These are phyloP conservation scores for Leucosticte australis DNA, from an alignment of 2,113 vertebrate species.

Conservation along the genomic window DNA sequence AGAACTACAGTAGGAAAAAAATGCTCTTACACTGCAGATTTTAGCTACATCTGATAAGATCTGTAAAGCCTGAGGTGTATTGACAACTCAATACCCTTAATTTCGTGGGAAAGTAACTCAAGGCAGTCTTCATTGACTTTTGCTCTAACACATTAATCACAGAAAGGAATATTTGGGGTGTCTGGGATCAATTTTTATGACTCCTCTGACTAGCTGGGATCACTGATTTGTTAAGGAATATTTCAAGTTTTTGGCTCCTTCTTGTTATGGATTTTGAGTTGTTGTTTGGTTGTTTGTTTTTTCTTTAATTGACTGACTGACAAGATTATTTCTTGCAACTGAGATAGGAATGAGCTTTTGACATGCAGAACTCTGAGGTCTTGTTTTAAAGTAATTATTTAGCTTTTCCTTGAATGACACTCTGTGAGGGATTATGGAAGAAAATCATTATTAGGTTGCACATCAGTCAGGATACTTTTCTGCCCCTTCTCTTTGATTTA, in stretches of 20 bases:
- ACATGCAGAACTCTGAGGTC: background rate
- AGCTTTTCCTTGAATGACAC: background rate
- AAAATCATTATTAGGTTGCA: constrained; percentile 32
- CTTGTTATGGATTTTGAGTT: background rate
- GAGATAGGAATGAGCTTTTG: background rate
- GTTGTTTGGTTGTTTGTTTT: background rate
- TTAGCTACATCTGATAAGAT: background rate
- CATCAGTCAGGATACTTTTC: background rate
- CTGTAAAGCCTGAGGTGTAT: background rate
- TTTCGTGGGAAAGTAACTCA: background rate
- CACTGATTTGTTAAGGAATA: background rate
- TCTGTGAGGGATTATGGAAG: background rate
- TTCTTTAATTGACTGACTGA: background rate
- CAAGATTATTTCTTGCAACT: background rate
- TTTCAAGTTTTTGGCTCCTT: background rate
- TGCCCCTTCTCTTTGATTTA: constrained; percentile 37
- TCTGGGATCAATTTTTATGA: background rate
- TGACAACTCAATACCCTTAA: background rate
- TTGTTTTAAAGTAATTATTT: constrained; percentile 26
- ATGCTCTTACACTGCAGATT: background rate
- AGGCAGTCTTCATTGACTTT: background rate
- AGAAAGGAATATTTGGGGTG: background rate
- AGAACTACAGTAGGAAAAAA: background rate
- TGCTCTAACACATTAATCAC: background rate
- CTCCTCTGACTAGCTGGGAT: background rate